Conservation (phyloP, 2,113 vertebrate species). For the Numida meleagris region DNA sequence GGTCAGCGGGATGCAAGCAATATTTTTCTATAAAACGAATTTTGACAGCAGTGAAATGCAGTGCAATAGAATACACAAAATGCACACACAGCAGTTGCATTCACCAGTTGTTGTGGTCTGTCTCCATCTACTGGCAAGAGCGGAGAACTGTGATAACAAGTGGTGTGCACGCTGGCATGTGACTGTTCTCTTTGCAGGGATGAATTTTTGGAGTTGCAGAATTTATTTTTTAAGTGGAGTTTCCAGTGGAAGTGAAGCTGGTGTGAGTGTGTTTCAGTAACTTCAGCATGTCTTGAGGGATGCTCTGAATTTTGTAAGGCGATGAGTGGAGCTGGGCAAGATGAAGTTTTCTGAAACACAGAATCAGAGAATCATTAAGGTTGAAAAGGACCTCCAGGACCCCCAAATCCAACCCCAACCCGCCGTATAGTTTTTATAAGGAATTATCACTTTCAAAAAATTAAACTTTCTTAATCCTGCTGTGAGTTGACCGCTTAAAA, state of each 20-base stretch:
- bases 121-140: slow-evolving; percentile 59
- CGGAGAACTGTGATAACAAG: neutral
- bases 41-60: neutral
- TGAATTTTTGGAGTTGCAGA: neutral
- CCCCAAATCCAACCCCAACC: too few species aligned
- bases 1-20: neutral
- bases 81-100: accelerated
- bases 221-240: neutral
- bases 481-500: neutral
- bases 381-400: too few species aligned
- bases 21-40: neutral
- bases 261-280: neutral
- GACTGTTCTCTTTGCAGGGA: too few species aligned
- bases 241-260: neutral
- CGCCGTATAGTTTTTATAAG: neutral
- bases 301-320: neutral
- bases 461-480: neutral
- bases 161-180: accelerated
- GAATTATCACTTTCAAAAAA: neutral
- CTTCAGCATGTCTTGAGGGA: neutral
- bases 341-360: neutral
- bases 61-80: neutral
- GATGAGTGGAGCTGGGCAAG: neutral
- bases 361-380: too few species aligned
- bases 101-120: neutral